Evolutionary conservation across 2,888 invertebrate species (phyloP).

Genomic region (Cryptocheilus praepositus): DNA sequence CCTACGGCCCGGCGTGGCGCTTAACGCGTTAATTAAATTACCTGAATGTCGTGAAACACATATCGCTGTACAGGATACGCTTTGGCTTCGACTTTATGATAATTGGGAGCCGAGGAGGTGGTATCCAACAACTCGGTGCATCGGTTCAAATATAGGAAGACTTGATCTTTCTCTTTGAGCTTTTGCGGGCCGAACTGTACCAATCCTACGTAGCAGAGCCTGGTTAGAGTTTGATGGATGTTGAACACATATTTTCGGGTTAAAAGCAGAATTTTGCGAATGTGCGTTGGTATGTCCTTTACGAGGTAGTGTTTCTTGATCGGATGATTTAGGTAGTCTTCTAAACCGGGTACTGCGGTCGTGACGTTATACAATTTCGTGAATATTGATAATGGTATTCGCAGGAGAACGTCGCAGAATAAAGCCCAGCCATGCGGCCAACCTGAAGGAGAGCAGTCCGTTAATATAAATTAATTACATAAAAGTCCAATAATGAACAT

Average conservation of each 20-base stretch:
- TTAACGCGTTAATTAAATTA: no score
- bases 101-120: conserved; percentile 79
- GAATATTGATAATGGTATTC: conserved; percentile 84
- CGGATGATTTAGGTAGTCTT: conserved; percentile 80
- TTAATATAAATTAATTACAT: conserved; percentile 5
- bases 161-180: conserved; percentile 82
- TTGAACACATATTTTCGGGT: conserved; percentile 79
- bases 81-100: conserved; percentile 78
- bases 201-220: conserved; percentile 82
- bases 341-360: conserved; percentile 78
- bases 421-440: conserved; percentile 83
- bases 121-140: conserved; percentile 81
- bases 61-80: conserved; percentile 78
- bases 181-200: conserved; percentile 82
- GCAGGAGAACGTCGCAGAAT: conserved; percentile 81
- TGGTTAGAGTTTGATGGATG: conserved; percentile 77
- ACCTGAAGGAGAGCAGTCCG: conserved; percentile 60
- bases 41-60: conserved; percentile 76
- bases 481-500: background rate
- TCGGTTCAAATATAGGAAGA: conserved; percentile 83
- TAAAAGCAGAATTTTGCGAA: conserved; percentile 77
- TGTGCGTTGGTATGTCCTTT: conserved; percentile 77
- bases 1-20: no score
- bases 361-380: conserved; percentile 80
- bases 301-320: conserved; percentile 81